Percentiles rank a stretch among this genome's conserved stretches.
Conservation (phyloP, 2,797 vertebrate species). For the Nyctalus aviator region DNA sequence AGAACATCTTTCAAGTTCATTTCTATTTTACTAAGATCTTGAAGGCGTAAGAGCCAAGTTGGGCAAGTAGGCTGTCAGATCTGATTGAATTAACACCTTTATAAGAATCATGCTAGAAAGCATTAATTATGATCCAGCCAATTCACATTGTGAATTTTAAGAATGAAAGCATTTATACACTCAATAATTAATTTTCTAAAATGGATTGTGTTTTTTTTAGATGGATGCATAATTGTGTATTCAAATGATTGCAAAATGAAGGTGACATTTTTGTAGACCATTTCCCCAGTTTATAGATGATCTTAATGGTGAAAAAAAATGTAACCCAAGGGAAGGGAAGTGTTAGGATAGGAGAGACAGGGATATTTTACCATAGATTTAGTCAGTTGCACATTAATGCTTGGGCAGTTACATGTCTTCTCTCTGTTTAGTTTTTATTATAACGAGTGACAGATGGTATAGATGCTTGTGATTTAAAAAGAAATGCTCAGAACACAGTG, state of each 20-base stretch:
- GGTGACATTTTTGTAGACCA: conserved; percentile 73
- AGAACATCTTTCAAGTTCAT: conserved; percentile 73
- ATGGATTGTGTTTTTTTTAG: conserved; percentile 73
- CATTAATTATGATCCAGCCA: conserved; percentile 75
- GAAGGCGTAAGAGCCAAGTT: conserved; percentile 33
- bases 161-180: conserved; percentile 68
- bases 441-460: conserved; percentile 61
- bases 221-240: conserved; percentile 69
- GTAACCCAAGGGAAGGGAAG: conserved; percentile 37
- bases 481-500: not conserved
- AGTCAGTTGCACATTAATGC: conserved; percentile 20
- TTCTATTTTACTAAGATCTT: conserved; percentile 69
- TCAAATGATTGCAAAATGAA: conserved; percentile 73
- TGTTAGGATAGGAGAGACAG: conserved; percentile 25
- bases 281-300: conserved; percentile 63
- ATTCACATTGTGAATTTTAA: conserved; percentile 73
- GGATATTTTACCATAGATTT: conserved; percentile 68
- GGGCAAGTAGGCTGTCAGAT: conserved; percentile 69
- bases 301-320: conserved; percentile 65
- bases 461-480: conserved; percentile 49
- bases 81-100: conserved; percentile 60
- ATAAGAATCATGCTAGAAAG: conserved; percentile 67
- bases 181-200: conserved; percentile 77
- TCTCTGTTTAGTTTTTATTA: conserved; percentile 72
- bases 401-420: conserved; percentile 59